Base-by-base conservation (phyloP, 2,797 vertebrate species). In the Zalophus californianus region DNA sequence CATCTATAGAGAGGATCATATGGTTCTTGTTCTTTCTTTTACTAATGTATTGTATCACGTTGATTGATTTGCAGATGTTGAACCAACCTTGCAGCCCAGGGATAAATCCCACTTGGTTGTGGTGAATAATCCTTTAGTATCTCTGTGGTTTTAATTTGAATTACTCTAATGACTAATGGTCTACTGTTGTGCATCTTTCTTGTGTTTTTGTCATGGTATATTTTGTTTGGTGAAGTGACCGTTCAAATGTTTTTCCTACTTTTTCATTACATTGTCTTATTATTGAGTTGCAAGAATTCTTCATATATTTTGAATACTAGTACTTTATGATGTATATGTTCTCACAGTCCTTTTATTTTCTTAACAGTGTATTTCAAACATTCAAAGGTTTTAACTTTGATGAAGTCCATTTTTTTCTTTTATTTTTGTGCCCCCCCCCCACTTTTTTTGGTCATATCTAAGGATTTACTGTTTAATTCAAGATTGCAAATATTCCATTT, bases 181-280 rank as follows among this genome's bases (percentile, higher is more conserved):
- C 9, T 75, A 23, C 86, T 8, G 20, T 56, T 56, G 44, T 48
- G 12, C 1, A 48, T 70, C 15, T 50, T 86, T 94, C 44, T 23
- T 48, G 11, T 54, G 11, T 56, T 50, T 77, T 77, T 95, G 41
- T 15, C 23, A 66, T 16, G 48, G 16, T 66, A 41, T 66, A 20
- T 91, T 89, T 80, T 92, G n/a, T 92, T 82, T 89, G 78, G n/a
- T 48, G n/a, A 94, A 84, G 25, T 66, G 10, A 79, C 48, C 80
- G 13, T 72, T 88, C 25, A 92, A 75, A 70, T 75, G 11, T 35
- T 79, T 88, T 73, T 44, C 8, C 66, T 27, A 16, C 44, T 66
- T 54, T 86, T 38, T 72, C 32, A 44, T 52, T 94, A 5, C 29
- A 2, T 90, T 94, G 25, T 73, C 35, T 70, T 75, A 11, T 82